Percentiles rank a stretch among this genome's conserved stretches.
Evolutionary conservation across 2,888 invertebrate genomes (phyloP).

Genomic region (Dryadula phaetusa): DNA sequence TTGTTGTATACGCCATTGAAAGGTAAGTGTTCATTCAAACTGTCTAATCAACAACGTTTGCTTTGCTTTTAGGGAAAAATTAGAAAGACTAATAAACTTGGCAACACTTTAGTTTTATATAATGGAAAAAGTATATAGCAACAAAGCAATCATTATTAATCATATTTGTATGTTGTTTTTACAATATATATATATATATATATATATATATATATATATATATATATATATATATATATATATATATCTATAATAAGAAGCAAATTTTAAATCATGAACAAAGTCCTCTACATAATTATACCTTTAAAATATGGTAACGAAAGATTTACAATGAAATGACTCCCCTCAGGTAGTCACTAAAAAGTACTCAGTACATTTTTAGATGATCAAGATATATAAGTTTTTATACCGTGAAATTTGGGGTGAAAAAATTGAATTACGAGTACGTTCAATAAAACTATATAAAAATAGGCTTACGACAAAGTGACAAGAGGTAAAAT

Average conservation of each 20-base stretch:
- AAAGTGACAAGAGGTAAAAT: conserved; percentile 23
- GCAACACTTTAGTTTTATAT: not conserved
- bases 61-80: conserved; percentile 14
- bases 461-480: conserved; percentile 33
- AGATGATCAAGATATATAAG: conserved; percentile 49
- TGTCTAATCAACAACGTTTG: conserved; percentile 30
- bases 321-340: not conserved
- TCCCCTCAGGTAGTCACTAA: not conserved
- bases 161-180: no score
- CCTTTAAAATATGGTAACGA: not conserved
- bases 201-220: no score
- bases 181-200: no score
- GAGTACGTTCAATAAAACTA: conserved; percentile 29
- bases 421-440: conserved; percentile 49
- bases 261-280: no score
- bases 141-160: no score
- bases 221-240: no score
- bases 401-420: conserved; percentile 48
- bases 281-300: conserved; percentile 18
- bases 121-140: no score
- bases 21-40: conserved; percentile 60
- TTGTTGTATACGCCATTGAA: conserved; percentile 49
- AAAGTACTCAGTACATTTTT: not conserved
- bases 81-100: not conserved
- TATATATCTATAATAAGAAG: no score